Conservation (phyloP, 2,888 invertebrate species). For the Andrena bicolor region DNA sequence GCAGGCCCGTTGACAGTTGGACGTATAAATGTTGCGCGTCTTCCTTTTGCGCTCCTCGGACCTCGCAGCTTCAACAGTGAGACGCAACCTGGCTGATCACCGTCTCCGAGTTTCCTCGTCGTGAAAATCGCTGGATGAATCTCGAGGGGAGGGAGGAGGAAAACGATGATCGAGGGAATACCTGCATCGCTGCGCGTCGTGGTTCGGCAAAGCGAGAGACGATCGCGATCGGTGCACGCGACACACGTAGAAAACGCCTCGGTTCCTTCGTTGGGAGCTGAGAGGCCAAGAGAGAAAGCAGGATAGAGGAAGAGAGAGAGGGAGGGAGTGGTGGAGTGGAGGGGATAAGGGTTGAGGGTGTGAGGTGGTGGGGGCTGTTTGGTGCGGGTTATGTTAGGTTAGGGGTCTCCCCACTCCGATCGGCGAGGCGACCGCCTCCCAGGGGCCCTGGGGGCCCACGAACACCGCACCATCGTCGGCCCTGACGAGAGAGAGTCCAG, state of each 20-base stretch:
- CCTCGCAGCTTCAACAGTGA: background rate
- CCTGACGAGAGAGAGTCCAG: constrained; percentile 69
- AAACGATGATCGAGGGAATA: constrained; percentile 9
- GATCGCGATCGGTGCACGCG: constrained; percentile 59
- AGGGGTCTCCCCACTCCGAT: constrained; percentile 75
- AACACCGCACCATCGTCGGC: constrained; percentile 76
- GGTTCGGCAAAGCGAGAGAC: constrained; percentile 33
- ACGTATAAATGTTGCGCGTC: background rate
- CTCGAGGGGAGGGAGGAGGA: background rate
- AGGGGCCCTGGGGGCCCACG: constrained; percentile 82
- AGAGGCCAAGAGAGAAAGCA: background rate
- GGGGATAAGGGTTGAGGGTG: constrained; percentile 72
- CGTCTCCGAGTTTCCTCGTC: background rate
- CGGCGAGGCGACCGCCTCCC: constrained; percentile 75
- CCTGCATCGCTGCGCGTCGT: constrained; percentile 33
- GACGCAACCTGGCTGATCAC: constrained; percentile 13
- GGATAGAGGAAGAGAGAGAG: background rate
- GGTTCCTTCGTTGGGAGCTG: constrained; percentile 69
- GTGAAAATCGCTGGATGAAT: constrained; percentile 38
- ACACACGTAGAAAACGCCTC: constrained; percentile 59
- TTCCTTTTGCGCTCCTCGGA: background rate
- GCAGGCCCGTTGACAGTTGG: background rate
- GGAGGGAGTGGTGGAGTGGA: background rate
- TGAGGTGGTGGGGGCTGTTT: constrained; percentile 76
- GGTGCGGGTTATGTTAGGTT: constrained; percentile 79